Base-by-base conservation (phyloP, 2,113 vertebrate genomes). In the Tonatia bakeri region DNA sequence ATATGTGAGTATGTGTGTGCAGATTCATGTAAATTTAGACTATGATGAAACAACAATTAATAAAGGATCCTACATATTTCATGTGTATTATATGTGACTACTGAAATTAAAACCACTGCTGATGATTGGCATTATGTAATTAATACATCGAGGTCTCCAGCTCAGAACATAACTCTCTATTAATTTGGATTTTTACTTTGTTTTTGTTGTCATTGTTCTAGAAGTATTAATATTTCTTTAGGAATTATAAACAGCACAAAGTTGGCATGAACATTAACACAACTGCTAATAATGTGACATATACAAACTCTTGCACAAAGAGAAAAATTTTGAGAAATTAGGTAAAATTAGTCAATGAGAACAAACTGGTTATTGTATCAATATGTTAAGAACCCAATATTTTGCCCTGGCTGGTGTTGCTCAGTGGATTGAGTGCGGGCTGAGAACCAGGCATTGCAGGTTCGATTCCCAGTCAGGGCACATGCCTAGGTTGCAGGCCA, bases 201-300 rank as follows among this genome's bases (percentile, higher is more conserved):
- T 95, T 92, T 56, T 89, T 84, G 72, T 94, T 92, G 64, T 89
- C 80, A 73, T 95, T 92, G 56, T 89, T 80, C 19, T 45, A 36
- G 31, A 28, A 87, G 15, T 84, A 87, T 61, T 64, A 83, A 28
- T 52, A 73, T 9, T 24, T n/a, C 59, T 84, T 87, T 52, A 45
- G 52, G 45, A 94, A 88, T 15, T 72, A 70, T 1, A 85, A 24
- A 28, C 50, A 88, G 36, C 40, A 93, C 6, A 70, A 15, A 64
- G 17, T 65, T 88, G 73, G 33, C 50, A 81, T 24, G 24, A n/a
- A 86, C 10, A 94, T 45, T 65, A 72, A 40, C 54, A 90, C 17
- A 76, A 38, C 4, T 20, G 56, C 8, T 15, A 40, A 47, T 50
- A 69, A 56, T 54, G 24, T 31, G 12, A 80, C 10, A 15, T 16